These are phyloP conservation scores for Sycophila sp. DNA, from an alignment of 1,140 invertebrate species.

Conservation along the genomic window DNA sequence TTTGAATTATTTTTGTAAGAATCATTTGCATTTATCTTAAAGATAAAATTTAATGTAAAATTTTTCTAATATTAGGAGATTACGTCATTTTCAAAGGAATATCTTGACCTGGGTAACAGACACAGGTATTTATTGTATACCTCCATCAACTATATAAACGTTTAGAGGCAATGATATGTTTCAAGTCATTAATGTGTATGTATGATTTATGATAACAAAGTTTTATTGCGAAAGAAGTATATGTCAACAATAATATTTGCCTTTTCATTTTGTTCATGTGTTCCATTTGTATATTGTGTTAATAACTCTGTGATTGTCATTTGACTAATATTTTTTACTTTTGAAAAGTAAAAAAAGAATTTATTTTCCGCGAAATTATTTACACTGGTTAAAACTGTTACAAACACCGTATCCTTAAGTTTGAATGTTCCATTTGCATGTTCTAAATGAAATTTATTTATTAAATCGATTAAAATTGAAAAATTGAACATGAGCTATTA, in stretches of 20 bases:
- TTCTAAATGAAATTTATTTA: conserved; percentile 53
- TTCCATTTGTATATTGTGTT: conserved; percentile 27
- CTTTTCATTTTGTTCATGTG: conserved; percentile 19
- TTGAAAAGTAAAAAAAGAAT: conserved; percentile 52
- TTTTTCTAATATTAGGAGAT: not conserved
- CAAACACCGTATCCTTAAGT: conserved; percentile 59
- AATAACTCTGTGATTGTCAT: conserved; percentile 43
- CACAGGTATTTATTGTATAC: not conserved
- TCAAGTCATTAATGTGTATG: conserved; percentile 29
- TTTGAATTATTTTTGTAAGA: too few relatives aligned
- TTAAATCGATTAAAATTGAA: too few relatives aligned
- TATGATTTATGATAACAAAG: too few relatives aligned
- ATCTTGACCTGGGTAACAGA: conserved; percentile 9
- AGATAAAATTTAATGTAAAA: too few relatives aligned
- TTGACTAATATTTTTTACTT: conserved; percentile 62
- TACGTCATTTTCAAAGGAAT: conserved; percentile 22
- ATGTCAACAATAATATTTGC: too few relatives aligned
- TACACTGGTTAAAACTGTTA: conserved; percentile 15
- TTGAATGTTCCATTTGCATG: conserved; percentile 55
- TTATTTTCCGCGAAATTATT: conserved; percentile 4
- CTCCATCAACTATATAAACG: not conserved
- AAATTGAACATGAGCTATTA: conserved; percentile 49
- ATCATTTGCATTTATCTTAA: too few relatives aligned
- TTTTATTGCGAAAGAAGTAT: too few relatives aligned
- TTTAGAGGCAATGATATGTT: conserved; percentile 13